Conservation (phyloP, 2,113 vertebrate genomes). For the Cygnus buccinator region DNA sequence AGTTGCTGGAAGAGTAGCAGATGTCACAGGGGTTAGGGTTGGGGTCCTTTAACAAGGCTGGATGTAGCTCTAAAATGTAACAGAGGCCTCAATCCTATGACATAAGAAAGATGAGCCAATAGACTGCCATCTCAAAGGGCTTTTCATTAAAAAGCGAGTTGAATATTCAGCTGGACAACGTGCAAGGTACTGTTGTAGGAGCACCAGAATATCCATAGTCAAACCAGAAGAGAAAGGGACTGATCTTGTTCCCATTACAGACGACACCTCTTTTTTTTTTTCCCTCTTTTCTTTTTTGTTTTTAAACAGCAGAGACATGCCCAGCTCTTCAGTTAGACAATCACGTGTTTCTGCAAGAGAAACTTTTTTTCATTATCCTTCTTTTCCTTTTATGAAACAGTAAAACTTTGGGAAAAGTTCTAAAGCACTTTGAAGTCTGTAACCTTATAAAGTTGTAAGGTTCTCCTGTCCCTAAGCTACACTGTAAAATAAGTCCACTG, state of each 20-base stretch:
- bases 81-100: accelerated
- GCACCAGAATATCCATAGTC: neutral
- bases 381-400: neutral
- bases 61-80: neutral
- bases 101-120: accelerated
- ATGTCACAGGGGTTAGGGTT: neutral
- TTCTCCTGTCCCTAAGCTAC: neutral
- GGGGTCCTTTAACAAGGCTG: neutral
- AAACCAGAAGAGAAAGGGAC: neutral
- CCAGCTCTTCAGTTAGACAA: neutral
- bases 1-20: neutral
- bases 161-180: neutral
- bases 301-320: no score
- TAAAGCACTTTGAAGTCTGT: neutral
- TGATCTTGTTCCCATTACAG: no score
- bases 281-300: neutral
- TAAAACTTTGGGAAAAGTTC: neutral
- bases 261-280: neutral
- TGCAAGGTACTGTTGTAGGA: neutral
- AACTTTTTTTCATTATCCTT: neutral
- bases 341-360: neutral
- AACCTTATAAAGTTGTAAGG: neutral
- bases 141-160: neutral
- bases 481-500: neutral
- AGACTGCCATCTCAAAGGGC: neutral